A percentile compares a stretch with the other conserved stretches of the same genome.
Evolutionary conservation across 2,113 vertebrate species (phyloP).

Genomic region (Anser brachyrhynchus): DNA sequence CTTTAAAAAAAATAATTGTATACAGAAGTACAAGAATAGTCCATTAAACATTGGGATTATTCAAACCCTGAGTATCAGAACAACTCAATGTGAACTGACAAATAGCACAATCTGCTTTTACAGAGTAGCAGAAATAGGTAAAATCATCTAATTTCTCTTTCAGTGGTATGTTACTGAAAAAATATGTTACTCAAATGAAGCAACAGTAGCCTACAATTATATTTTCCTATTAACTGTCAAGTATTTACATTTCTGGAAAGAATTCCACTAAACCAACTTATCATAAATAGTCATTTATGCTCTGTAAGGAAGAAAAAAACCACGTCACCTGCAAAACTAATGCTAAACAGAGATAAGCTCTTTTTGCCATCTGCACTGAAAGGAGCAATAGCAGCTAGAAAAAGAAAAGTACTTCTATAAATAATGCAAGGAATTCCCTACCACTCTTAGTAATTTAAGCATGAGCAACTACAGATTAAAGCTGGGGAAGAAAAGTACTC

Average conservation of each 20-base stretch:
- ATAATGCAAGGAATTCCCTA: conserved; percentile 20
- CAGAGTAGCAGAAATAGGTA: not conserved
- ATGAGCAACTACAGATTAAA: not conserved
- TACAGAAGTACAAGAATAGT: not conserved
- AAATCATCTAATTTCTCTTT: not conserved
- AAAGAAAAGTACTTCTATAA: not conserved
- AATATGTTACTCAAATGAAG: not conserved
- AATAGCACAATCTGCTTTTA: not conserved
- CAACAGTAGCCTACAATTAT: not conserved
- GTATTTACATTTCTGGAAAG: not conserved
- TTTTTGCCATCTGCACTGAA: not conserved
- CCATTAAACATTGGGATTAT: not conserved
- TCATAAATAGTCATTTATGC: not conserved
- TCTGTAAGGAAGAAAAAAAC: not conserved
- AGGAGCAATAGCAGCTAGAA: not conserved
- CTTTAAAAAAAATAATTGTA: not conserved
- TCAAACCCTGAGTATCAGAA: not conserved
- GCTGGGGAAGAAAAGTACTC: not conserved
- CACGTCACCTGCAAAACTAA: not conserved
- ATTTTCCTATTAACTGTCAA: not conserved
- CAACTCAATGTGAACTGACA: not conserved
- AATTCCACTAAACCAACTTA: not conserved
- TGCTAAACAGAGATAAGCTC: not conserved
- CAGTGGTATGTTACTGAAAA: not conserved
- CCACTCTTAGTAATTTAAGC: conserved; percentile 5